These are phyloP conservation scores for Dorcus parallelipipedus DNA, from an alignment of 2,888 invertebrate species.

Conservation along the genomic window DNA sequence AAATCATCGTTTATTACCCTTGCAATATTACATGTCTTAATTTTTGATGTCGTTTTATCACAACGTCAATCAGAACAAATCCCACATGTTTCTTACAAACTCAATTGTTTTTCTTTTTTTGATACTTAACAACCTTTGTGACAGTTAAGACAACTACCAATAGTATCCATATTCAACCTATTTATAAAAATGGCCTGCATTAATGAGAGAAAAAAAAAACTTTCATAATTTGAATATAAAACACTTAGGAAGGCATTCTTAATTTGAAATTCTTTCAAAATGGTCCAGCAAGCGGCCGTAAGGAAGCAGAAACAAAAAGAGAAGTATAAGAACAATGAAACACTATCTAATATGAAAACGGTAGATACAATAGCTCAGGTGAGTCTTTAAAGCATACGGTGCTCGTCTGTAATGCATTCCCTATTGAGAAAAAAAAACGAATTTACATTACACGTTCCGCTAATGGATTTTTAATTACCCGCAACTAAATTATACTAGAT, in stretches of 20 bases:
- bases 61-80: background rate
- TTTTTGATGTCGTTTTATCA: constrained; percentile 4
- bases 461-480: constrained; percentile 50
- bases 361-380: background rate
- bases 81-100: too few species aligned
- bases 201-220: too few species aligned
- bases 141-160: too few species aligned
- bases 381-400: background rate
- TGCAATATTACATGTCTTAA: constrained; percentile 7
- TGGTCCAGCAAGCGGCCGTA: too few species aligned
- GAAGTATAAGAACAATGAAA: constrained; percentile 4
- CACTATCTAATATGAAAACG: constrained; percentile 9
- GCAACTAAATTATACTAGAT: constrained; percentile 46
- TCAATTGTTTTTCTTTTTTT: too few species aligned
- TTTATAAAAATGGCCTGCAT: too few species aligned
- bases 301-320: too few species aligned
- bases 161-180: too few species aligned
- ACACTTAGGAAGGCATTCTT: too few species aligned
- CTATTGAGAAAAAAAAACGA: constrained; percentile 33
- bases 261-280: too few species aligned
- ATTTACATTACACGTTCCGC: constrained; percentile 46
- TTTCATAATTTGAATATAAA: too few species aligned
- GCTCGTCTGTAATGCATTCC: constrained; percentile 2
- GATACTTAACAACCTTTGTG: too few species aligned
- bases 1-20: constrained; percentile 27